phyloP scores from a whole-genome alignment of 1,140 invertebrate genomes.

The Brachionus angularis region DNA sequence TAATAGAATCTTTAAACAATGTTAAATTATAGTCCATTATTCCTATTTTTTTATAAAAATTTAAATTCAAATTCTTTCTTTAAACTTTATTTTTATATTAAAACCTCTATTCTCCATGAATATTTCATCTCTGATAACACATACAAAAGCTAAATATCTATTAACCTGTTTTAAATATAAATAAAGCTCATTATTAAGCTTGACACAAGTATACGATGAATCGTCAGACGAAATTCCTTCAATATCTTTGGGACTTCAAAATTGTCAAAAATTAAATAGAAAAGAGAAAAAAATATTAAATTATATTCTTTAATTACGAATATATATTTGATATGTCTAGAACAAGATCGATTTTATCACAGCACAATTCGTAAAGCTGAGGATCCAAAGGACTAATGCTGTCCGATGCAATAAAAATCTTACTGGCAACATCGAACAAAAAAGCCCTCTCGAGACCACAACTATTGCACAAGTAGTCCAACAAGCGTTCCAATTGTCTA shows the following conservation, averaged over 20 bases:
- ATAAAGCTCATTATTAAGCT: conserved; percentile 37
- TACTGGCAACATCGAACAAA: conserved; percentile 94
- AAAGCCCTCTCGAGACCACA: conserved; percentile 97
- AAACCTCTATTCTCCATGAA: conserved; percentile 40
- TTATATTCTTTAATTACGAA: conserved; percentile 23
- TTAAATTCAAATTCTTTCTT: no score
- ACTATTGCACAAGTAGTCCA: conserved; percentile 70
- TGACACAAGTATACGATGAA: conserved; percentile 20
- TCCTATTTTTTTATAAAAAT: no score
- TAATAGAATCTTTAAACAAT: conserved; percentile 31
- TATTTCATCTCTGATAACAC: conserved; percentile 36
- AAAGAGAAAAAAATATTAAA: background rate
- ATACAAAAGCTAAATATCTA: conserved; percentile 28
- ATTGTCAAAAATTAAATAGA: background rate
- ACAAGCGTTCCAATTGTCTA: conserved; percentile 89
- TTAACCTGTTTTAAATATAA: conserved; percentile 43
- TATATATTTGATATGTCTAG: conserved; percentile 29
- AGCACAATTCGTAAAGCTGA: conserved; percentile 41
- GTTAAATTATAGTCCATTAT: conserved; percentile 44
- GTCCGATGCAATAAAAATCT: conserved; percentile 94
- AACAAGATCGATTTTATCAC: conserved; percentile 37
- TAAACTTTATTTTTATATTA: no score
- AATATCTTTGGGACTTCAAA: conserved; percentile 1
- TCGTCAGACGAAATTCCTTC: conserved; percentile 31
- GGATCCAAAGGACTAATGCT: conserved; percentile 5